Percentiles rank a stretch among this genome's conserved stretches.
These are phyloP conservation scores for Pammene aurita DNA, from an alignment of 2,888 invertebrate genomes.

Conservation along the genomic window DNA sequence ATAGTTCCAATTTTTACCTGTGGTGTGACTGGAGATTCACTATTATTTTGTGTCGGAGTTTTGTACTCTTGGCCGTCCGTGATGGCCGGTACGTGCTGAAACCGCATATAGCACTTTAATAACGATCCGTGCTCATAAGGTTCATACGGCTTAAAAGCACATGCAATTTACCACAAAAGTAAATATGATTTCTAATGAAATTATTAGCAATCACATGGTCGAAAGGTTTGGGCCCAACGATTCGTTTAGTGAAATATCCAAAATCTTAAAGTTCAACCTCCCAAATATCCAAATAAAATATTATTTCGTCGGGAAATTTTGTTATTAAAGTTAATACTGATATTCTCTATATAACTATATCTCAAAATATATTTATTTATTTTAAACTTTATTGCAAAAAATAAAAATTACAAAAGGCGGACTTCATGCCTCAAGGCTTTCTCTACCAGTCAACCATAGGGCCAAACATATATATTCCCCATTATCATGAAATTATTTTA, in stretches of 20 bases:
- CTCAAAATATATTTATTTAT: no score
- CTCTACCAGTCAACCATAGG: no score
- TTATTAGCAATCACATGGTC: constrained; percentile 47
- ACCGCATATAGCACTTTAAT: constrained; percentile 44
- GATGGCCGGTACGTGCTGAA: constrained; percentile 78
- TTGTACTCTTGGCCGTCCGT: constrained; percentile 74
- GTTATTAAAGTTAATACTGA: no score
- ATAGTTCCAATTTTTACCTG: constrained; percentile 59
- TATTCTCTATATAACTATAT: no score
- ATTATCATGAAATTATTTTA: no score
- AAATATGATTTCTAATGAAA: constrained; percentile 46
- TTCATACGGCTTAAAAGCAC: constrained; percentile 19
- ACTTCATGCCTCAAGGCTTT: no score
- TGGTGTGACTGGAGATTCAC: constrained; percentile 68
- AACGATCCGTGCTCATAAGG: neutral
- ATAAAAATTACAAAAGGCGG: no score
- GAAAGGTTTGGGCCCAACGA: constrained; percentile 52
- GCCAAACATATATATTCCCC: no score
- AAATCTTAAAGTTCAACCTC: neutral
- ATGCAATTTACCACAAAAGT: constrained; percentile 41
- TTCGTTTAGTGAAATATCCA: constrained; percentile 12
- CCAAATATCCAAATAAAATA: neutral
- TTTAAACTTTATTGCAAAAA: no score
- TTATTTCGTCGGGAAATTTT: neutral
- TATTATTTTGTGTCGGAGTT: constrained; percentile 63